Evolutionary conservation across 2,797 vertebrate species (phyloP), one percentile per base, ranked within the genome.

Genomic region (Saxicola maurus): DNA sequence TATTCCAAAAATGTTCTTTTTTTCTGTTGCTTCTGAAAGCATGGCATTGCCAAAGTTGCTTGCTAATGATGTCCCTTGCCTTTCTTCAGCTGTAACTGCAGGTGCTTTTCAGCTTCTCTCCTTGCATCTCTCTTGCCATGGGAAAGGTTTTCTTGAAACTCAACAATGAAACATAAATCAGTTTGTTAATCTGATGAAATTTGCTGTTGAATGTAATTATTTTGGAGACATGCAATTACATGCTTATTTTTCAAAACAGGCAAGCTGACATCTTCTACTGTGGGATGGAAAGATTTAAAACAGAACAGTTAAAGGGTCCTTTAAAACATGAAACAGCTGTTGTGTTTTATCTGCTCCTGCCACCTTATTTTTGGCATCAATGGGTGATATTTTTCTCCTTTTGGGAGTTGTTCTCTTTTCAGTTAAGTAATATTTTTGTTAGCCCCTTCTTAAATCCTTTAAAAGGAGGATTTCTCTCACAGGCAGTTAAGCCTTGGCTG

Each of bases 101-200:
- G 64, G 71, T 94, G 80, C 53, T 82, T 82, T n/a, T 19, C 60
- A 86, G 78, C 81, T 28, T 28, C 28, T 84, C 13, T 28, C 13
- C 0, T 40, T 12, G 18, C 51, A 17, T 45, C 53, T 52, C 40
- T 40, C 61, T 49, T 0, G 0, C 82, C 14, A 11, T 6, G 40
- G 7, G 38, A 74, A 69, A 51, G 60, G 38, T 59, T 88, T 21
- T 65, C 69, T 65, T 56, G 10, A 51, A 81, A 66, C 43, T 3
- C 7, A 62, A 56, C 79, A 64, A 81, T 33, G 89, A 75, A 53
- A 86, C 11, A 4, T 86, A 91, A 93, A 95, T 95, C 87, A 89
- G 28, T 95, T 96, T 94, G 92, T 95, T 95, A 91, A 94, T 95
- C 93, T 94, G 88, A 77, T 91, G 86, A 71, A 82, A 91, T 94